These are phyloP conservation scores for Eonycteris spelaea DNA, from an alignment of 2,113 vertebrate genomes.

Conservation along the genomic window DNA sequence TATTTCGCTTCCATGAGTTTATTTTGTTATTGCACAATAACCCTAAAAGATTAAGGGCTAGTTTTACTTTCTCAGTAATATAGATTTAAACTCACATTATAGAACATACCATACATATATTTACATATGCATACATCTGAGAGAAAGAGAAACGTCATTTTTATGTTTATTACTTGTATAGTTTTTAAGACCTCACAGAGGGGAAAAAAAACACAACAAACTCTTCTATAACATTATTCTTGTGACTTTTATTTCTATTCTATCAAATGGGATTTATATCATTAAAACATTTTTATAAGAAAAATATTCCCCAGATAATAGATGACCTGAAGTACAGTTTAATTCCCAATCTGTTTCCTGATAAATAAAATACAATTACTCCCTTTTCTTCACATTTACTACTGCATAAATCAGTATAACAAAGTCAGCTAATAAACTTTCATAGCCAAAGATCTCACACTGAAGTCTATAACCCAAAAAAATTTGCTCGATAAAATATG, in stretches of 20 bases:
- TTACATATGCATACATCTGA: background rate
- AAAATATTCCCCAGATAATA: conserved; percentile 4
- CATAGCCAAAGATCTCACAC: conserved; percentile 48
- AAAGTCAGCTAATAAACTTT: conserved; percentile 60
- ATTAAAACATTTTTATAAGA: conserved; percentile 38
- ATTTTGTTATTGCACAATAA: background rate
- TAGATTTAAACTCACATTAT: background rate
- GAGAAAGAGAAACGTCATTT: background rate
- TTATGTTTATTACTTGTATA: background rate
- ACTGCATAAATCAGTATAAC: conserved; percentile 59
- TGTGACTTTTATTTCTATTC: conserved; percentile 15
- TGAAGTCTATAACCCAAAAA: conserved; percentile 45
- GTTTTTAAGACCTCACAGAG: background rate
- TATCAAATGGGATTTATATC: background rate
- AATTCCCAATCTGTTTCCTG: conserved; percentile 17
- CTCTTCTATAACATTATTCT: background rate
- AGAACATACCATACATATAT: background rate
- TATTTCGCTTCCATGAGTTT: background rate
- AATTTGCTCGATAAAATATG: conserved; percentile 64
- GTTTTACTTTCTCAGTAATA: background rate
- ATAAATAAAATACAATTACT: conserved; percentile 15
- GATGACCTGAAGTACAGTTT: background rate
- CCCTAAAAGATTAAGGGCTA: background rate
- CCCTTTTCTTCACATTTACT: conserved; percentile 55
- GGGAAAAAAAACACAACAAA: background rate